phyloP scores from a whole-genome alignment of 2,888 invertebrate genomes.

The Drosophila prostipennis region DNA sequence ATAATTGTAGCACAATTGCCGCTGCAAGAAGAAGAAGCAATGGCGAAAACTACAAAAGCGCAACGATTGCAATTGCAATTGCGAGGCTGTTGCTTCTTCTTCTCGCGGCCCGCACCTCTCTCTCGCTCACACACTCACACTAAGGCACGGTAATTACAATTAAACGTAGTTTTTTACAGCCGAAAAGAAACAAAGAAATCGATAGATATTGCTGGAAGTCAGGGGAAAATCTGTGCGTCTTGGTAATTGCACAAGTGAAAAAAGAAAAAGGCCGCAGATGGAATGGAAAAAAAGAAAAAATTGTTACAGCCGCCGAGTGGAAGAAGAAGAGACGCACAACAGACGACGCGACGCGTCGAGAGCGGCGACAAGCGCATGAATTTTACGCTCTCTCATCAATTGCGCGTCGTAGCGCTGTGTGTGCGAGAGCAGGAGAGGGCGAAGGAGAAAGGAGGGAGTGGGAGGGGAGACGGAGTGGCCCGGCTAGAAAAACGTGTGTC shows the following conservation, averaged over 20 bases:
- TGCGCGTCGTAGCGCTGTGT: conserved; percentile 50
- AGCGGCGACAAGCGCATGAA: conserved; percentile 67
- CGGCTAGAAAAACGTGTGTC: conserved; percentile 77
- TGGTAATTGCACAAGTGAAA: conserved; percentile 43
- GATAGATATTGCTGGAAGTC: conserved; percentile 68
- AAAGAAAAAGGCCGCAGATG: conserved; percentile 51
- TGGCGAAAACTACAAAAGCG: conserved; percentile 66
- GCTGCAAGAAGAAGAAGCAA: conserved; percentile 43
- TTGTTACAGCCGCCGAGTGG: conserved; percentile 69
- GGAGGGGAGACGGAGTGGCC: conserved; percentile 56
- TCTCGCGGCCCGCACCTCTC: conserved; percentile 27
- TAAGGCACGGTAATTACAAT: conserved; percentile 68
- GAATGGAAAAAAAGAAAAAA: conserved; percentile 48
- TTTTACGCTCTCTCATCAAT: conserved; percentile 75
- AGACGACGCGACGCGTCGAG: conserved; percentile 47
- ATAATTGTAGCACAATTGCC: conserved; percentile 76
- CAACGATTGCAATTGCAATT: conserved; percentile 62
- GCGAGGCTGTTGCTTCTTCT: conserved; percentile 50
- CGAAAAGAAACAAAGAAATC: conserved; percentile 73
- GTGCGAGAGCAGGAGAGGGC: conserved; percentile 46
- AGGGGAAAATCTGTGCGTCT: conserved; percentile 38
- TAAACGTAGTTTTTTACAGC: conserved; percentile 52
- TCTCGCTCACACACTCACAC: conserved; percentile 29
- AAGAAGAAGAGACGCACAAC: conserved; percentile 69
- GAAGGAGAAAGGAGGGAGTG: conserved; percentile 28